Evolutionary conservation across 2,113 vertebrate genomes (phyloP).

Genomic region (Scatophagus argus): DNA sequence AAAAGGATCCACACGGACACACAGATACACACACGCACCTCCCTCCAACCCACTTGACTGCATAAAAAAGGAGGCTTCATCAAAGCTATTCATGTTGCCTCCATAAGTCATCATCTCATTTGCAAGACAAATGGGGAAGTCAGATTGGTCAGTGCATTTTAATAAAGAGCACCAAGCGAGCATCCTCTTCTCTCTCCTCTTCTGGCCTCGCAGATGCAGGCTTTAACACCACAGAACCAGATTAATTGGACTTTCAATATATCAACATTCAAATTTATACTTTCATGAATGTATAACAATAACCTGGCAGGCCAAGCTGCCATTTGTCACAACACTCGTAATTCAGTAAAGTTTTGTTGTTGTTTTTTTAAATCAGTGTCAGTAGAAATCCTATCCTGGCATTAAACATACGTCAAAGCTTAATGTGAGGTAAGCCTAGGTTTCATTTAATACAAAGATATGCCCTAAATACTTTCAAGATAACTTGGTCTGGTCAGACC

Average conservation of each 20-base stretch:
- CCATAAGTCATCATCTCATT: constrained; percentile 80
- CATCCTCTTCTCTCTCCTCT: constrained; percentile 17
- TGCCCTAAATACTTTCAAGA: neutral
- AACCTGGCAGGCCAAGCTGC: neutral
- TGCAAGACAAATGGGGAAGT: constrained; percentile 80
- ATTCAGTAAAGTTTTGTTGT: neutral
- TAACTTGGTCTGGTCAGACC: no score
- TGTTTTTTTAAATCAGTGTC: neutral
- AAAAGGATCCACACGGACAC: constrained; percentile 53
- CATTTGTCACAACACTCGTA: neutral
- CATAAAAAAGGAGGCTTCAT: constrained; percentile 78
- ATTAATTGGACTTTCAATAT: constrained; percentile 16
- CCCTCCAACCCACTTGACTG: constrained; percentile 74
- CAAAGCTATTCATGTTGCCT: constrained; percentile 77
- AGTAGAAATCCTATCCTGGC: neutral
- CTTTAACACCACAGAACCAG: neutral
- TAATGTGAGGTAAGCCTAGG: neutral
- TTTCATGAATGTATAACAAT: constrained; percentile 9
- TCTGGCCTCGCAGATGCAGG: constrained; percentile 9
- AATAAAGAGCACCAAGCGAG: constrained; percentile 58
- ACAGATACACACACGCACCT: constrained; percentile 42
- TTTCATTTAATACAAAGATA: neutral
- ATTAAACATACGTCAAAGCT: neutral
- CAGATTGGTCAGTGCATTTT: constrained; percentile 72
- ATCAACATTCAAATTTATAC: constrained; percentile 13